These are phyloP conservation scores for Lepidochrysops patricia DNA, from an alignment of 2,888 invertebrate genomes.

Conservation along the genomic window DNA sequence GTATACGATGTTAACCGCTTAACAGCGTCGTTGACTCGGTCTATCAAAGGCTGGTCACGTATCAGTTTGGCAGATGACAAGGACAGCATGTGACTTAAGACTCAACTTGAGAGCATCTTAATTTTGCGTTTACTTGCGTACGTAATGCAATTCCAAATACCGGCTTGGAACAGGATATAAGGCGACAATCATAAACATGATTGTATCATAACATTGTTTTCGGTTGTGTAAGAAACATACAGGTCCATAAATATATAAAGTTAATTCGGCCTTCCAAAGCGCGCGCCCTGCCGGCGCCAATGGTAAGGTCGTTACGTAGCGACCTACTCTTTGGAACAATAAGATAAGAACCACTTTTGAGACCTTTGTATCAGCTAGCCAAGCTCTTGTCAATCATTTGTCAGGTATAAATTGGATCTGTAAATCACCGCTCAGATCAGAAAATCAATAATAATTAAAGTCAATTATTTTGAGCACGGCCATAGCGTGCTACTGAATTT, in stretches of 20 bases:
- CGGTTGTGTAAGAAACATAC: conserved; percentile 1
- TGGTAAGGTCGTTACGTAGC: conserved; percentile 11
- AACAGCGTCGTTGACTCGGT: no score
- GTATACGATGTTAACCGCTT: no score
- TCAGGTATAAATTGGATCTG: conserved; percentile 7
- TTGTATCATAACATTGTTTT: no score
- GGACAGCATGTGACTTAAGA: no score
- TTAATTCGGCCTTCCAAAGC: conserved; percentile 13
- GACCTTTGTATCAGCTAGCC: conserved; percentile 3
- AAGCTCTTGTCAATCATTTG: not conserved
- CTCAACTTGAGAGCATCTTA: no score
- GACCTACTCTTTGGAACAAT: conserved; percentile 15
- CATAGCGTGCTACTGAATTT: not conserved
- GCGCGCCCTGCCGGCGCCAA: conserved; percentile 13
- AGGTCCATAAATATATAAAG: conserved; percentile 6
- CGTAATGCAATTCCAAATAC: no score
- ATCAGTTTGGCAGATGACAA: no score
- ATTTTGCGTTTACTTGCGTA: no score
- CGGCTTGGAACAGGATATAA: not conserved
- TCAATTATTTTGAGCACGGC: not conserved
- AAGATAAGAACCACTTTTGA: conserved; percentile 14
- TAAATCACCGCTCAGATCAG: not conserved
- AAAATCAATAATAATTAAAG: conserved; percentile 4
- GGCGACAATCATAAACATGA: no score
- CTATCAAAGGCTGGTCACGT: no score